Base-by-base conservation (phyloP, 30 jellyfish, hydroid and myxozoan species). In the Aurelia sp. region DNA sequence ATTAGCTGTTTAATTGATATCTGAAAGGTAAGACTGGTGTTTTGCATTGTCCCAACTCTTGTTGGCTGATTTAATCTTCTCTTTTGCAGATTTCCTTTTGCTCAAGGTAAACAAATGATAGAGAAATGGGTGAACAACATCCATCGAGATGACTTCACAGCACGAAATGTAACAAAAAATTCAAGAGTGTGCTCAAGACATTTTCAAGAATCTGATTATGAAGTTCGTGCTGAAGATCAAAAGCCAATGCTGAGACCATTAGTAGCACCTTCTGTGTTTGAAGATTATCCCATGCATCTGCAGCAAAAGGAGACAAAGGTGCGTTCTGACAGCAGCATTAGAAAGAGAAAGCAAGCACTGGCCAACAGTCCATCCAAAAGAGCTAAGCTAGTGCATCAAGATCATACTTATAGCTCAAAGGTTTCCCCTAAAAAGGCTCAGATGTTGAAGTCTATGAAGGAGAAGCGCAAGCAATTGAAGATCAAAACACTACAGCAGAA, bases 141-240 rank as follows among this genome's bases (percentile, higher is more conserved):
- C 19, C 76, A 65, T 57, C 76, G 76, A 30, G 76, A 65, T 17
- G 76, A 65, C 35, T 65, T 65, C 35, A 17, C 19, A 65, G 19
- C 35, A 65, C n/a, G 47, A 15, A 65, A 65, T 65, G 33, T 65
- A 1, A 15, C 76, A 22, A 17, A 65, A 22, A 65, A 65, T 65
- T 65, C 76, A 65, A 65, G 76, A 65, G 76, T 65, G 37, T 66
- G 76, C 76, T 66, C 37, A 66, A 66, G 18, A 22, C n/a, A 13
- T 57, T 57, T 15, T 15, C 66, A 15, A 15, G 18, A 19, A 57
- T 57, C 20, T 57, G 66, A 57, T 57, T 57, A 57, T 57, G 66
- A 19, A 57, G 20, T 57, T 57, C 66, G 18, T 15, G 66, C 66
- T 57, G 66, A 19, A 57, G 66, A 57, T 57, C 19, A 19, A 57